Percentiles rank a stretch among this genome's conserved stretches.
Conservation (phyloP, 1,140 invertebrate species). For the Drosophila arawakana region DNA sequence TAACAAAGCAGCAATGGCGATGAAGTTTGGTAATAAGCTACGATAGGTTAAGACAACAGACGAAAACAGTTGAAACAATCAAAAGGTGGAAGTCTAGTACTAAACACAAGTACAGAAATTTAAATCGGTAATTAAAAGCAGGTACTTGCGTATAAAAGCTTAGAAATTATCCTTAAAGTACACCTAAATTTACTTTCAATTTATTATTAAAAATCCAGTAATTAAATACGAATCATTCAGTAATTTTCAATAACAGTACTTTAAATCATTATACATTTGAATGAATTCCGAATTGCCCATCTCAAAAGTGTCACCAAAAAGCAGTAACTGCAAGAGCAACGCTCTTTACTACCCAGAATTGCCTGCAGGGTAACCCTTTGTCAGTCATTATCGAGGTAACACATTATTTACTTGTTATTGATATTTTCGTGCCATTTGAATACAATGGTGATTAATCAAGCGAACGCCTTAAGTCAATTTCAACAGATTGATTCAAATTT, state of each 20-base stretch:
- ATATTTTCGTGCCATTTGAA: slow-evolving; percentile 45
- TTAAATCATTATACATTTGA: too few relatives aligned
- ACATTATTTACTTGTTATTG: slow-evolving; percentile 10
- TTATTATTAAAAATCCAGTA: too few relatives aligned
- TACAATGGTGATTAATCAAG: slow-evolving; percentile 80
- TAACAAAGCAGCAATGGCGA: slow-evolving; percentile 13
- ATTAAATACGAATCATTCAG: too few relatives aligned
- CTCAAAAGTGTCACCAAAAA: too few relatives aligned
- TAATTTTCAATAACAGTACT: too few relatives aligned
- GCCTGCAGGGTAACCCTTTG: not conserved
- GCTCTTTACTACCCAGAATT: not conserved
- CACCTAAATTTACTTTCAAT: too few relatives aligned
- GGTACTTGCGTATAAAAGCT: not conserved
- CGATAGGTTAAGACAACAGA: slow-evolving; percentile 47
- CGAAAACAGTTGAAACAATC: slow-evolving; percentile 68
- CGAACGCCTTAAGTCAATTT: slow-evolving; percentile 79
- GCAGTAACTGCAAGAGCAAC: too few relatives aligned
- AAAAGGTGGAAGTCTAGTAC: not conserved
- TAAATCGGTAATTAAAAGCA: not conserved
- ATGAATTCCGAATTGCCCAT: too few relatives aligned
- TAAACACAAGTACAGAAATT: not conserved
- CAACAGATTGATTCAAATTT: slow-evolving; percentile 83
- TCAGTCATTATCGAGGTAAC: not conserved
- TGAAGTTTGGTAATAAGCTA: slow-evolving; percentile 65
- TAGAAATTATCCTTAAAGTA: not conserved